phyloP scores from a whole-genome alignment of 2,113 vertebrate genomes.

The Psilopogon haemacephalus region DNA sequence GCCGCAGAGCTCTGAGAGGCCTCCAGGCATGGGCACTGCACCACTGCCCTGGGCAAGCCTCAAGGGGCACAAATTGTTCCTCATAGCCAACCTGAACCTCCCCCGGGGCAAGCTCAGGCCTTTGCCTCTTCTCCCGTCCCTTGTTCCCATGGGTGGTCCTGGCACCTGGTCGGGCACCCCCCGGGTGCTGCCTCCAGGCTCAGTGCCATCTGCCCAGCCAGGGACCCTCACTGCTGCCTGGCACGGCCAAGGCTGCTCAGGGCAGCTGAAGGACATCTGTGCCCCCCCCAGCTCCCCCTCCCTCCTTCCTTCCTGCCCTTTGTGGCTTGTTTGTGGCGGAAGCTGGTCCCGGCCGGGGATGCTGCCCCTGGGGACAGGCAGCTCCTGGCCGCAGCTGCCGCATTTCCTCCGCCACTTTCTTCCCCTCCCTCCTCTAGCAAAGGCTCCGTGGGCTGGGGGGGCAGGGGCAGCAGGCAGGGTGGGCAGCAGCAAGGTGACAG shows the following conservation, averaged over 20 bases:
- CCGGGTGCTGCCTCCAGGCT: background rate
- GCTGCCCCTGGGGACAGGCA: background rate
- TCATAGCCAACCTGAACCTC: no score
- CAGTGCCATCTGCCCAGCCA: background rate
- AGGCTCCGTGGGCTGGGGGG: background rate
- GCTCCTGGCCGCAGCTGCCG: background rate
- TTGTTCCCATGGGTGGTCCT: no score
- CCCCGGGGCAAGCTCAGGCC: no score
- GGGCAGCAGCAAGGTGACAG: background rate
- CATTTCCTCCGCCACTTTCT: background rate
- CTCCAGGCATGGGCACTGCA: no score
- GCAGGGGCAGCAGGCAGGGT: background rate
- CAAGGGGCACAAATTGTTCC: no score
- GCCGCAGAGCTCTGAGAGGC: no score
- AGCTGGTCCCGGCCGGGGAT: background rate
- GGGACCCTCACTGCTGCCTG: accelerated
- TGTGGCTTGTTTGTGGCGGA: conserved; percentile 13
- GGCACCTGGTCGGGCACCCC: background rate
- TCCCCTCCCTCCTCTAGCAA: accelerated
- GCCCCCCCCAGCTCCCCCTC: background rate
- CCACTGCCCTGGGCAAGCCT: no score
- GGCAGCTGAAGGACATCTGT: background rate
- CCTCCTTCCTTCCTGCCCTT: conserved; percentile 43
- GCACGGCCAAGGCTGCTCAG: background rate
- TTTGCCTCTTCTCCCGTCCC: no score